A percentile compares a stretch with the other conserved stretches of the same genome.
Conservation (phyloP, 1,140 invertebrate genomes). For the Cydia pomonella region DNA sequence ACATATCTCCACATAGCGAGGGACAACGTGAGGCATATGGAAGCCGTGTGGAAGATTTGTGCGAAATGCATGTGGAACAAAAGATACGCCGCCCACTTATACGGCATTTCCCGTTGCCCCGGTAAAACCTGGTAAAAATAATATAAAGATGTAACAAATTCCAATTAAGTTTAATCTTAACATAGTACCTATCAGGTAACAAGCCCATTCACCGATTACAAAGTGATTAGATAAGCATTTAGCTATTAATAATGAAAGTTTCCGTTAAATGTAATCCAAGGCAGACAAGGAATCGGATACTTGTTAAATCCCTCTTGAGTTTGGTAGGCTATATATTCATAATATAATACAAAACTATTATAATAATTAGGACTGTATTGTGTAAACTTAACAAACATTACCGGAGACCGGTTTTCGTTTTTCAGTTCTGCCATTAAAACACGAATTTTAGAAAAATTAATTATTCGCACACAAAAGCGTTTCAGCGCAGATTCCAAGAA, state of each 20-base stretch:
- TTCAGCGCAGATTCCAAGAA: background rate
- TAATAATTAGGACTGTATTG: background rate
- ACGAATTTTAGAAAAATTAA: background rate
- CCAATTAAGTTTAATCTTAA: conserved; percentile 24
- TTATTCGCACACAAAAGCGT: conserved; percentile 5
- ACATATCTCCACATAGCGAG: conserved; percentile 85
- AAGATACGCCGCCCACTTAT: conserved; percentile 84
- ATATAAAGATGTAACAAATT: background rate
- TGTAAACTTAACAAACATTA: background rate
- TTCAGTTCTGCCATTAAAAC: background rate
- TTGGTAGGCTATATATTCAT: too few species aligned
- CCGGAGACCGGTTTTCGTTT: background rate
- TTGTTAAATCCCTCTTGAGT: background rate
- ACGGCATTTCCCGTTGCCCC: conserved; percentile 75
- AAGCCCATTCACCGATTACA: conserved; percentile 11
- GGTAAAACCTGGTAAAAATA: conserved; percentile 32
- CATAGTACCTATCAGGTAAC: background rate
- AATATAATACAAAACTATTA: background rate
- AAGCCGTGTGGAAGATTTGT: conserved; percentile 90
- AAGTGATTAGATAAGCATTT: conserved; percentile 17
- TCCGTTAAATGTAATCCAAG: background rate
- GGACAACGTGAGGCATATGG: conserved; percentile 92
- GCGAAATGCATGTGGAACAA: conserved; percentile 91
- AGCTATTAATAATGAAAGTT: conserved; percentile 12
- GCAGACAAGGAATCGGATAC: background rate